Conservation (phyloP, 2,888 invertebrate species). For the Dendrolimus pini region DNA sequence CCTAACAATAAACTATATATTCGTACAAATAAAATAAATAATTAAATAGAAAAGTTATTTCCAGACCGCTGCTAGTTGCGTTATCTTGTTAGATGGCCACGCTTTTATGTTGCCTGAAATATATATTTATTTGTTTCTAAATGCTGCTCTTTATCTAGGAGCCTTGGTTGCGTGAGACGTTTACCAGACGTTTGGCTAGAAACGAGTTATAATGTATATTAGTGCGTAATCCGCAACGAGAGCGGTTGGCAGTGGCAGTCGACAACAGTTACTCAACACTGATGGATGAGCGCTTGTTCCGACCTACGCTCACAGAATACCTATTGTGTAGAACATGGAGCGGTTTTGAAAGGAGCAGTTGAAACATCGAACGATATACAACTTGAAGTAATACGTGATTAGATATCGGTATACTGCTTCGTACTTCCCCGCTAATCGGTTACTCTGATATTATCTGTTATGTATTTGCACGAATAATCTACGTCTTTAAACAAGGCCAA, state of each 20-base stretch:
- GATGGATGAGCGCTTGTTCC: slow-evolving; percentile 46
- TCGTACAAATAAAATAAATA: too few species aligned
- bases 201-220: too few species aligned
- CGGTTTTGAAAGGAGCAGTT: background rate
- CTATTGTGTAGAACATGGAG: background rate
- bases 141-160: too few species aligned
- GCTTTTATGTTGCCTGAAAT: too few species aligned
- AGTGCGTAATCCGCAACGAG: too few species aligned
- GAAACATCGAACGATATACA: background rate
- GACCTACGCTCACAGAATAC: slow-evolving; percentile 24
- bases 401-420: slow-evolving; percentile 6
- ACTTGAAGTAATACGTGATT: background rate
- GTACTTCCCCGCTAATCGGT: slow-evolving; percentile 15
- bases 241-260: slow-evolving; percentile 10
- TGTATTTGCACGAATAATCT: slow-evolving; percentile 12
- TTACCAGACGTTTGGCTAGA: too few species aligned
- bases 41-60: too few species aligned
- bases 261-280: slow-evolving; percentile 45
- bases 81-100: too few species aligned
- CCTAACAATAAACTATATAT: too few species aligned
- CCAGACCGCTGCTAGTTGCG: too few species aligned
- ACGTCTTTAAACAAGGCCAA: slow-evolving; percentile 10
- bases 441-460: slow-evolving; percentile 13
- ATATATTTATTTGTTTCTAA: too few species aligned
- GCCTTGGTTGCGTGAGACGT: too few species aligned